Evolutionary conservation across 2,888 invertebrate species (phyloP), one percentile per base, ranked within the genome.

Genomic region (Latrodectus hesperus): DNA sequence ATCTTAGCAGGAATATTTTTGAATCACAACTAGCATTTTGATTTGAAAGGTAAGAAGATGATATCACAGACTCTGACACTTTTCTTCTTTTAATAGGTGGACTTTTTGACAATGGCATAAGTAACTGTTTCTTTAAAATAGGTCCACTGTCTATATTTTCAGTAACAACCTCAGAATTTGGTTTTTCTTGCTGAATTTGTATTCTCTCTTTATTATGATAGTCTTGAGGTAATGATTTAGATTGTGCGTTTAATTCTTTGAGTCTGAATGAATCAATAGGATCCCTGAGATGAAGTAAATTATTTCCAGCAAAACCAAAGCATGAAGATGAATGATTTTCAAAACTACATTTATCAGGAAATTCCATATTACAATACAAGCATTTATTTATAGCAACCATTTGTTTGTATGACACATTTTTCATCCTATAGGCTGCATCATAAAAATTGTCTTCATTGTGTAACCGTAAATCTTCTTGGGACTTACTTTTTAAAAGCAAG

Each of bases 261-360:
- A 72, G 73, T 52, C 60, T 70, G 67, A 85, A 74, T 75, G 74
- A 80, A 51, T 79, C 75, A 60, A 77, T 38, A 51, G 71, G 52
- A 51, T 88, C 83, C 83, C 87, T 88, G 87, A 88, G 73, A 78
- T 72, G 38, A 53, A 53, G 51, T n/a, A 74, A 55, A 26, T 38
- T 72, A 65, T 70, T 84, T 52, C 26, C 52, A 49, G 67, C 17
- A 49, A 64, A 60, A 64, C 52, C 74, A 5, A n/a, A 60, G 92
- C 96, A 96, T 91, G 95, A 95, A 91, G 95, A 93, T 91, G 95
- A 95, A 92, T 97, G 97, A 85, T 96, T 94, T 91, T 96, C 96
- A 90, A 97, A 93, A 91, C 96, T 96, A 90, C 96, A 96, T 65
- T 95, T 95, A 90, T 95, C 96, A 91, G 95, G 94, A 91, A 96